Base-by-base conservation (phyloP, 1,140 invertebrate genomes). In the Brachionus rubens region DNA sequence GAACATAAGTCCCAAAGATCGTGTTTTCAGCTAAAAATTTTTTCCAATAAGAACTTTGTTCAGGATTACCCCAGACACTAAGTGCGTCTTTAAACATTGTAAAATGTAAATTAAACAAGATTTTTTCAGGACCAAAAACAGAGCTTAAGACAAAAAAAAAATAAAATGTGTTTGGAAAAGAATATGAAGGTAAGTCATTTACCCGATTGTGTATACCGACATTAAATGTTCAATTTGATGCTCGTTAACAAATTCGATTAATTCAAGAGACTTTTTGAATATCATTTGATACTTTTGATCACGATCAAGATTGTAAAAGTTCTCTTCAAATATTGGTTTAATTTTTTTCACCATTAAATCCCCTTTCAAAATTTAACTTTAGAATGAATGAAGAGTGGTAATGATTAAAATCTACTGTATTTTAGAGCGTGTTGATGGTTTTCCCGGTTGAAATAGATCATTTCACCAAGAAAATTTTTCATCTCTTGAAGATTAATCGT, bases 51-150 rank as follows among this genome's bases (percentile, higher is more conserved):
- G 88, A 89, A 81, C 92, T 91, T 82, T 97, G 94, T 75, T 94
- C 91, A 36, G 90, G 85, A 0, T 89, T 91, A 0, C 88, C 92
- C 83, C 94, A 91, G 0, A 91, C 91, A 88, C 95, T 89, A 33
- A 97, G 82, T 0, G 91, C 89, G 0, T 93, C 92, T 50, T 95
- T 88, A 82, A 96, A 96, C 92, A 96, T 96, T 0, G 92, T 90
- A 83, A 90, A 92, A 82, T 97, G 93, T 0, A 83, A 70, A 41
- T 16, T 62, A 30, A 79, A 76, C 4, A 78, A 70, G n/a, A 77
- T 48, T 26, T 54, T 62, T 33, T 78, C 77, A 30, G 68, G 68
- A 5, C 68, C 68, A 19, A 72, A 14, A 28, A 72, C 68, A 9
- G 43, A 43, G 21, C 68, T 46, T 36, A 72, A n/a, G n/a, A n/a